Conservation (phyloP, 2,113 vertebrate species). For the Rhegmatorhina hoffmannsi region DNA sequence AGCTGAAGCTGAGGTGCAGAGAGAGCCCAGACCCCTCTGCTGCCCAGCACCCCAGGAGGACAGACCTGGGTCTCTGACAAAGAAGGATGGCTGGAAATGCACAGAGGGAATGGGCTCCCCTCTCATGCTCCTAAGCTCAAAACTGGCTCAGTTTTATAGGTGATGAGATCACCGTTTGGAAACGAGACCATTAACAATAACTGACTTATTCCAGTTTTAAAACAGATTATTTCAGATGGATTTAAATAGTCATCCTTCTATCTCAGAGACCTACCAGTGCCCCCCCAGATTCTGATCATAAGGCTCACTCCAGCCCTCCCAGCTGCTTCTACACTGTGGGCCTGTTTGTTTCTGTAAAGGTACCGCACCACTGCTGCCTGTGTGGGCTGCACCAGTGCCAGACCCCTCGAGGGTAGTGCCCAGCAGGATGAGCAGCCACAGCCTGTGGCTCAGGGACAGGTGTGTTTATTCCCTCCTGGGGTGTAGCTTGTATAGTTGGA, state of each 20-base stretch:
- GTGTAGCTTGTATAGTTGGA: neutral
- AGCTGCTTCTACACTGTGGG: neutral
- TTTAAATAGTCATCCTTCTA: neutral
- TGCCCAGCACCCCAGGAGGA: rapidly evolving
- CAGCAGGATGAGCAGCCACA: neutral
- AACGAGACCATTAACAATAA: neutral
- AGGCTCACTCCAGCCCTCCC: neutral
- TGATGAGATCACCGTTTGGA: neutral
- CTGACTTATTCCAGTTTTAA: neutral
- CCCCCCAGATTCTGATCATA: neutral
- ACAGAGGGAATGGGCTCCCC: neutral
- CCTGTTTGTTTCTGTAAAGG: neutral
- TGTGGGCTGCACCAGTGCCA: neutral
- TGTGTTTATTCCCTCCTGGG: neutral
- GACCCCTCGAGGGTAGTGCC: neutral
- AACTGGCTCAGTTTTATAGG: neutral
- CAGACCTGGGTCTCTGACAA: rapidly evolving
- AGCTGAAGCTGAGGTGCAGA: neutral
- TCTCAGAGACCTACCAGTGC: neutral
- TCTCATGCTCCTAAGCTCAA: neutral
- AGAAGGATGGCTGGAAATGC: rapidly evolving
- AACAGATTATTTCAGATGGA: neutral
- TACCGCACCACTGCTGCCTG: rapidly evolving
- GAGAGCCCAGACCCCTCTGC: neutral
- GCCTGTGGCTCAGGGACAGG: neutral